Conservation (phyloP, 2,113 vertebrate genomes). For the Eubucco bourcierii region DNA sequence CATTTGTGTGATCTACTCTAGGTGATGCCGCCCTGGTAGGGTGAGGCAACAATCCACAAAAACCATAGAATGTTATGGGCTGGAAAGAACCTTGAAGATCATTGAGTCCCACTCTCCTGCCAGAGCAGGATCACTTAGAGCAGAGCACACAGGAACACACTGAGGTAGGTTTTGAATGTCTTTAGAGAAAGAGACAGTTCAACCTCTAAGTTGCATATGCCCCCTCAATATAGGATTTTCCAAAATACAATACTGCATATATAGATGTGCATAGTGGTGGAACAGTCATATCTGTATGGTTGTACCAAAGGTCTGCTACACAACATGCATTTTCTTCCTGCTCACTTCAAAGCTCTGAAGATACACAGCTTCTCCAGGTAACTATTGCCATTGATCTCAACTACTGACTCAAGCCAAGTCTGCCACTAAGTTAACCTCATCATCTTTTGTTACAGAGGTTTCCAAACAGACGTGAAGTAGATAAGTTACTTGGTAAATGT, state of each 20-base stretch:
- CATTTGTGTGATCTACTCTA: too few relatives aligned
- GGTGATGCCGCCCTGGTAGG: too few relatives aligned
- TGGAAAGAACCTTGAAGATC: too few relatives aligned
- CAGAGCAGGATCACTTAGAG: too few relatives aligned
- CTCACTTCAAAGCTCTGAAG: neutral
- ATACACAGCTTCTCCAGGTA: neutral
- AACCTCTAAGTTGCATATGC: neutral
- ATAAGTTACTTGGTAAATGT: neutral
- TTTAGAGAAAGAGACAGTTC: too few relatives aligned
- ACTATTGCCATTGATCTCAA: neutral
- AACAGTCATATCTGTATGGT: neutral
- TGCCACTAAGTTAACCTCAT: neutral
- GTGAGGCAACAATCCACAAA: neutral
- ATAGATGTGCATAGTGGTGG: neutral
- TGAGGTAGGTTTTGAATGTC: too few relatives aligned
- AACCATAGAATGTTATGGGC: too few relatives aligned
- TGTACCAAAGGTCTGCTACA: neutral
- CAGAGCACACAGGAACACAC: too few relatives aligned
- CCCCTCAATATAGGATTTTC: neutral
- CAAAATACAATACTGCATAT: neutral
- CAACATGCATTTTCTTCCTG: neutral
- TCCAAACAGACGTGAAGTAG: neutral
- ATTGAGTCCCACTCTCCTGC: too few relatives aligned
- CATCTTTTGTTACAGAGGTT: neutral
- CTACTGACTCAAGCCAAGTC: too few relatives aligned